Conservation (phyloP, 2,797 vertebrate genomes). For the Periparus ater region DNA sequence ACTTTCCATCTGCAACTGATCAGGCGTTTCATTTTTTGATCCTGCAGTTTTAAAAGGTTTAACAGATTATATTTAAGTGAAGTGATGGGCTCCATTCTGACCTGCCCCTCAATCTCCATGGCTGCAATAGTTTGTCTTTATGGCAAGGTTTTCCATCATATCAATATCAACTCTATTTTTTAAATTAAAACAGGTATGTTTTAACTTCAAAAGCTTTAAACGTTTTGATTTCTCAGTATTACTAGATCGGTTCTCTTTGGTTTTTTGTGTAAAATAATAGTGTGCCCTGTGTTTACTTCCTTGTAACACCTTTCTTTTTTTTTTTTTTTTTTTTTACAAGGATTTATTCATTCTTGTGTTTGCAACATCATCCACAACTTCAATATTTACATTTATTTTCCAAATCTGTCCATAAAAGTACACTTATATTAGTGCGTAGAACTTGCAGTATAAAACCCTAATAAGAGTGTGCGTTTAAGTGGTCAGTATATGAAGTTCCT, state of each 20-base stretch:
- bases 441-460: background rate
- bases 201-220: background rate
- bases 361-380: background rate
- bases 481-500: background rate
- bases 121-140: background rate
- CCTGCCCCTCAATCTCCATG: fast-evolving
- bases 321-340: background rate
- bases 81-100: background rate
- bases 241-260: background rate
- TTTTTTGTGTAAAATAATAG: background rate
- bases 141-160: background rate
- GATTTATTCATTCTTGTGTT: background rate
- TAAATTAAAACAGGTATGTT: background rate
- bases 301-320: background rate
- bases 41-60: background rate
- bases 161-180: background rate
- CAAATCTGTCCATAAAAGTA: background rate
- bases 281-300: background rate
- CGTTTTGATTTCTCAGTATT: background rate
- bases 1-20: background rate
- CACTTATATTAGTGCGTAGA: background rate
- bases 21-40: background rate
- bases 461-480: background rate
- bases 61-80: background rate
- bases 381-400: background rate